Conservation (phyloP, 2,113 vertebrate genomes). For the Chrysochloris asiatica region DNA sequence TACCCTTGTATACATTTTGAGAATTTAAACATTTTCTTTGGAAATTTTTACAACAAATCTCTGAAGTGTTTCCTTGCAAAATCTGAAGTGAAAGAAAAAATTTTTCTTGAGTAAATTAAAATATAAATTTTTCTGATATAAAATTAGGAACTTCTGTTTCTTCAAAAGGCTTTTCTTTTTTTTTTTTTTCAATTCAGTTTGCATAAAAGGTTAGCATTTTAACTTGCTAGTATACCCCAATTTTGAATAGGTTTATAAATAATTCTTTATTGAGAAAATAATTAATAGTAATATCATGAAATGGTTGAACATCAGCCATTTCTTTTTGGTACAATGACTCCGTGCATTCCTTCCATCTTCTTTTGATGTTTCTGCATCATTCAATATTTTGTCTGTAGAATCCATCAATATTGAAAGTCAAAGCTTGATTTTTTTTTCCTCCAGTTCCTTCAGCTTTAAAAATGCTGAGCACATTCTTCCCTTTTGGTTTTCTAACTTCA, state of each 20-base stretch:
- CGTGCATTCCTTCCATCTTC: too few relatives aligned
- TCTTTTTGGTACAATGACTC: too few relatives aligned
- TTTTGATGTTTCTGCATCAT: too few relatives aligned
- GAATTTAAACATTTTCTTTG: slow-evolving; percentile 25
- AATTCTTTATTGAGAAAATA: neutral
- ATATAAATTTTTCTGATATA: neutral
- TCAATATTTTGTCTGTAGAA: too few relatives aligned
- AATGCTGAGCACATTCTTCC: too few relatives aligned
- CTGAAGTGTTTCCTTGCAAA: neutral
- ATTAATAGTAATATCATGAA: neutral
- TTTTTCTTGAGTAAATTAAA: neutral
- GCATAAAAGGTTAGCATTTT: neutral
- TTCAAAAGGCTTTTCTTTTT: neutral
- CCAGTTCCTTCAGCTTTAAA: too few relatives aligned
- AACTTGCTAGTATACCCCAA: neutral
- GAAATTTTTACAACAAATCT: neutral
- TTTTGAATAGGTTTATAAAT: neutral
- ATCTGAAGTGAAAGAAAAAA: neutral
- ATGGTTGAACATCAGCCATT: too few relatives aligned
- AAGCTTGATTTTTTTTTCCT: too few relatives aligned
- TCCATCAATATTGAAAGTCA: too few relatives aligned
- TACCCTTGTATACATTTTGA: neutral
- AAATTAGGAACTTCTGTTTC: neutral
- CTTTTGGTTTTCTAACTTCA: too few relatives aligned
- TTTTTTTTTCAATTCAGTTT: neutral